Percentiles rank a stretch among this genome's conserved stretches.
Evolutionary conservation across 2,797 vertebrate genomes (phyloP).

Genomic region (Paramormyrops hopkinsi): DNA sequence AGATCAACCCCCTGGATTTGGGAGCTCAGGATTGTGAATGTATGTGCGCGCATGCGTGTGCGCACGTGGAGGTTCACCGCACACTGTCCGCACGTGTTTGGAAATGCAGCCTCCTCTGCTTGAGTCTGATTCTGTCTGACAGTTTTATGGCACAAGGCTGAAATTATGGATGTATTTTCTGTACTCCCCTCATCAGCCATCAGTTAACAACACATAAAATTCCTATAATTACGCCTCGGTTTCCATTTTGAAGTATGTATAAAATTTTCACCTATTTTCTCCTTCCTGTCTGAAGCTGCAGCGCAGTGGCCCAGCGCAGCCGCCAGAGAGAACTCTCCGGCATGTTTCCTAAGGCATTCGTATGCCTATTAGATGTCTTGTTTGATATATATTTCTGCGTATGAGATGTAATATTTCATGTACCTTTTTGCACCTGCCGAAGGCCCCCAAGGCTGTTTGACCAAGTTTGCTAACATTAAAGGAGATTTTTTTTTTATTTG

Average conservation of each 20-base stretch:
- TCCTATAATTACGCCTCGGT: constrained; percentile 66
- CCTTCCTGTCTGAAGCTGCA: constrained; percentile 65
- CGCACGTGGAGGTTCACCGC: background rate
- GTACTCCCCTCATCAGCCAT: constrained; percentile 57
- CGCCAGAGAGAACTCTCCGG: constrained; percentile 24
- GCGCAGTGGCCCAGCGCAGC: constrained; percentile 28
- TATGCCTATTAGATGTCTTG: background rate
- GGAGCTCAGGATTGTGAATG: background rate
- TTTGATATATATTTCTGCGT: background rate
- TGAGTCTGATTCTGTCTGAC: constrained; percentile 69
- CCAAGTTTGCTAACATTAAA: background rate
- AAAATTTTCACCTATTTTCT: constrained; percentile 72
- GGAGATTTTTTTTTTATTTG: background rate
- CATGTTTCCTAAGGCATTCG: constrained; percentile 15
- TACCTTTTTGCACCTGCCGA: background rate
- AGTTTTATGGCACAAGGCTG: constrained; percentile 62
- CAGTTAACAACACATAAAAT: constrained; percentile 76
- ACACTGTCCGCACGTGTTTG: constrained; percentile 12
- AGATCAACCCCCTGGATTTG: background rate
- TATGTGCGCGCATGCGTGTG: background rate
- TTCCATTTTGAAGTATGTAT: constrained; percentile 71
- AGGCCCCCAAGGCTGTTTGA: background rate
- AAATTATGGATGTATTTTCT: constrained; percentile 71
- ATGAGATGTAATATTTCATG: background rate
- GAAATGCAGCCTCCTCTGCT: constrained; percentile 52